Conservation (phyloP, 1,140 invertebrate species). For the Scaptodrosophila lebanonensis region DNA sequence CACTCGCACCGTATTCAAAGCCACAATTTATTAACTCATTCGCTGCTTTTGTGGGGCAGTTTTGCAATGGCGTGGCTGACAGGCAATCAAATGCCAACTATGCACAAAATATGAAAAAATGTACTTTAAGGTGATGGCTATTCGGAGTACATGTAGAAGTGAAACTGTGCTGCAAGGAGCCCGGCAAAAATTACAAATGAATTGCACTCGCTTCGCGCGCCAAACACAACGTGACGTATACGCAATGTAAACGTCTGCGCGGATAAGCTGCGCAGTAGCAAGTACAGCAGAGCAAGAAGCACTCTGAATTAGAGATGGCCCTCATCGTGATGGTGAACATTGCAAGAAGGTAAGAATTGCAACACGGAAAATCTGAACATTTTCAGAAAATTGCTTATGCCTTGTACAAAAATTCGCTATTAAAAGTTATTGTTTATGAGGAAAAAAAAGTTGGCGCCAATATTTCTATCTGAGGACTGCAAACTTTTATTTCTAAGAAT, state of each 20-base stretch:
- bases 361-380: no score
- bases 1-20: no score
- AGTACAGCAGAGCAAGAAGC: neutral
- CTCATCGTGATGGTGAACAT: no score
- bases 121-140: conserved; percentile 35
- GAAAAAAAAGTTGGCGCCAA: no score
- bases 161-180: conserved; percentile 25
- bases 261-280: conserved; percentile 51
- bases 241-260: conserved; percentile 59
- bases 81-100: conserved; percentile 64
- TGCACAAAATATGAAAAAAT: conserved; percentile 44
- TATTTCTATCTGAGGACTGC: no score
- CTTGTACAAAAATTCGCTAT: no score
- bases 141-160: neutral
- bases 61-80: conserved; percentile 43
- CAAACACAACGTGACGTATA: conserved; percentile 53
- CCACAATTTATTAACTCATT: no score
- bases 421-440: no score
- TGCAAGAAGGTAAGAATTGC: no score
- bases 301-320: no score
- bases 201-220: neutral
- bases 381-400: no score
- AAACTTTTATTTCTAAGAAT: no score
- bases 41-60: conserved; percentile 66
- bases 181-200: conserved; percentile 23